Base-by-base conservation (phyloP, 1,140 invertebrate species). In the Calliopsis andreniformis region DNA sequence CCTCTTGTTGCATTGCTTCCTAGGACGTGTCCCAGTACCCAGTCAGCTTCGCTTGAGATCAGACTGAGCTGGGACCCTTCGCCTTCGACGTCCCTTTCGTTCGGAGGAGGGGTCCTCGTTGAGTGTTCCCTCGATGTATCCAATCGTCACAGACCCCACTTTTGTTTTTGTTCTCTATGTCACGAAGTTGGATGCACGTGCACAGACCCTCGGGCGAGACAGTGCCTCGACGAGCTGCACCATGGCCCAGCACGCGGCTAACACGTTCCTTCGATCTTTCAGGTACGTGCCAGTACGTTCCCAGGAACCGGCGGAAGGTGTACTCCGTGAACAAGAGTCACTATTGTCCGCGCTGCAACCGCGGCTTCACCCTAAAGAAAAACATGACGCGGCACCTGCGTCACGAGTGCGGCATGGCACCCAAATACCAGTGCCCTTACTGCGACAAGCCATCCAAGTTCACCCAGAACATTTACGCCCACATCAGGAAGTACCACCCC, bases 331-430 rank as follows among this genome's bases (percentile, higher is more conserved):
- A 85, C 59, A 83, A 85, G 80, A 83, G 59, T 80, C 70, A 86
- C n/a, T 83, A 85, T 39, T 91, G 90, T 39, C 84, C 85, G 1
- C 82, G 85, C 14, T 92, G 91, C 66, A 76, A 78, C 32, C 90
- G 85, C 16, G 85, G 85, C 30, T 87, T 86, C 63, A 82, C 86
- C 10, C 58, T 78, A 73, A 93, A 93, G 84, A 93, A 93, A 71
- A 93, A 94, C 76, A 92, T 94, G 87, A 91, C 91, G 6, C 87
- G 93, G 3, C 93, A 94, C 80, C 82, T 93, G 82, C 86, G 88
- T 20, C 92, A 91, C 87, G 92, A 94, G 68, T 94, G 93, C 72
- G 94, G 94, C 4, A 90, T 93, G 42, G 93, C 93, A 58, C 93
- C 93, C 12, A 89, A 92, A 76, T 93, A 93, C 80, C 90, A 92